Conservation (phyloP, 2,113 vertebrate genomes). For the Malaclemys terrapin region DNA sequence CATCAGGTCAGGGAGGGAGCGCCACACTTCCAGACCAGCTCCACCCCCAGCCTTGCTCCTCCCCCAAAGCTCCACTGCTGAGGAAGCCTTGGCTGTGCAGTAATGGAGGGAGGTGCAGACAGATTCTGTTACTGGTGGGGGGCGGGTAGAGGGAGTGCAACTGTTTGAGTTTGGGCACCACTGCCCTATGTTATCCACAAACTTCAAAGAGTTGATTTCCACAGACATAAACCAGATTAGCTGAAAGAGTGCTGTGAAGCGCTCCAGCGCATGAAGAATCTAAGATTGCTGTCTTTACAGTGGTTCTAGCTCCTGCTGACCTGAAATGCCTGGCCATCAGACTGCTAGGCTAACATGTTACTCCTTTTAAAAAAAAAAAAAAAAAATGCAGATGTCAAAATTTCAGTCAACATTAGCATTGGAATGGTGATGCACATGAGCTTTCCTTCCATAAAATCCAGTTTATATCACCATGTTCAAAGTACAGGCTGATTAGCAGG, state of each 20-base stretch:
- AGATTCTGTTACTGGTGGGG: too few species aligned
- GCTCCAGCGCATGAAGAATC: neutral
- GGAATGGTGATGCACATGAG: neutral
- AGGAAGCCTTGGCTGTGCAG: too few species aligned
- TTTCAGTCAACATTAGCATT: neutral
- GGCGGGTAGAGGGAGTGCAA: too few species aligned
- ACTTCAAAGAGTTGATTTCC: neutral
- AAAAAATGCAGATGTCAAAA: neutral
- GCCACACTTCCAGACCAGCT: too few species aligned
- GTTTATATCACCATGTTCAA: neutral
- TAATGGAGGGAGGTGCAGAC: too few species aligned
- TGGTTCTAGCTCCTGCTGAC: neutral
- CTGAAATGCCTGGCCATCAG: neutral
- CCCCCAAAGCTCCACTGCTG: too few species aligned
- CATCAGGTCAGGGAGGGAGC: too few species aligned
- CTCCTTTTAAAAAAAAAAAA: neutral
- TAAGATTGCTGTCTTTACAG: neutral
- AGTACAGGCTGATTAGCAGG: neutral
- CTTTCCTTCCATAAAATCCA: neutral
- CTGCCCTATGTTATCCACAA: neutral
- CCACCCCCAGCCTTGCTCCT: too few species aligned
- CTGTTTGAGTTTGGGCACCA: too few species aligned
- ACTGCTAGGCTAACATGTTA: neutral
- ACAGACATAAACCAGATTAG: neutral
- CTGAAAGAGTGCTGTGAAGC: neutral